Base-by-base conservation (phyloP, 2,888 invertebrate genomes). In the Tiphia femorata region DNA sequence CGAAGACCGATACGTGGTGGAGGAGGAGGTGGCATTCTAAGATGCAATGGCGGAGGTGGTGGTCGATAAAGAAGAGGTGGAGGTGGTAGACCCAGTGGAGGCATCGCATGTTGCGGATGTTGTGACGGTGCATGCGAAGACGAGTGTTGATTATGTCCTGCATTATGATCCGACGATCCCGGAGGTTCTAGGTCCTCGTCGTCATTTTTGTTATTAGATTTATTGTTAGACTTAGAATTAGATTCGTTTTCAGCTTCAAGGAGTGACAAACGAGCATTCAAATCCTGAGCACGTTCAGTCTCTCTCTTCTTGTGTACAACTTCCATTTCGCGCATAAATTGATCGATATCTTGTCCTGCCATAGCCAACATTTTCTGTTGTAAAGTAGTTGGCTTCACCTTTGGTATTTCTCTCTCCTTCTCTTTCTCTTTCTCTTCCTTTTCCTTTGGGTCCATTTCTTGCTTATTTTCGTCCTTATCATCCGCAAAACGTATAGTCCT, bases 291-390 rank as follows among this genome's bases (percentile, higher is more conserved):
- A 67, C 89, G 84, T 70, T 91, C 90, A n/a, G 87, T 84, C 76
- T 90, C 92, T 60, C 90, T 87, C 79, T 92, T 92, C 76, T 90
- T 90, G 67, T 93, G 93, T 0, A 92, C 93, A 59, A 91, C 92
- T 84, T 94, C 94, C 93, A 93, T 94, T 86, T 95, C 95, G 77
- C 94, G 92, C 93, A 95, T 95, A 72, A 95, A 95, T 62, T 93
- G 93, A 72, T 96, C 96, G 16, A 96, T 93, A 76, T 95, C 95
- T 84, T 96, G 95, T 0, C 95, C 95, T 8, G 94, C 93, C 75
- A 95, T 88, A n/a, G 91, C 92, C 73, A 95, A 85, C 94, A 95
- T 95, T 69, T 93, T 90, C 73, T 94, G 93, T 77, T 95, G 95
- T 25, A 95, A 81, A 0, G 92, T 90, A 0, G 92, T 92, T 0